Evolutionary conservation across 1,140 invertebrate species (phyloP).

Genomic region (Maniola jurtina): DNA sequence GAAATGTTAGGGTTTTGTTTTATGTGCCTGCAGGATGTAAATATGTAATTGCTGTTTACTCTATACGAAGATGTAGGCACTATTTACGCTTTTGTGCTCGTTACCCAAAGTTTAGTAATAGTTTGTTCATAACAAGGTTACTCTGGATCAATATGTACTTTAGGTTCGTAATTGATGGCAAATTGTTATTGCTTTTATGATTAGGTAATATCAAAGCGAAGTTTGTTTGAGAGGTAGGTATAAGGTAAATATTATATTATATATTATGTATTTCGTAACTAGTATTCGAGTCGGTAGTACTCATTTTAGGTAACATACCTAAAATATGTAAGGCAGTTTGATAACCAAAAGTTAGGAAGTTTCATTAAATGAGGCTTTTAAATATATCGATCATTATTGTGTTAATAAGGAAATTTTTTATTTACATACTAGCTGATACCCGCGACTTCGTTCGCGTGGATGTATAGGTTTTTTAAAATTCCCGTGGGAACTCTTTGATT

Average conservation of each 20-base stretch:
- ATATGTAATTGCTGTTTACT: not conserved
- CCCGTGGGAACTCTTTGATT: too few relatives aligned
- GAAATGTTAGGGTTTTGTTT: too few relatives aligned
- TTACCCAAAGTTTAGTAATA: constrained; percentile 5
- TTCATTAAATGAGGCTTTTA: too few relatives aligned
- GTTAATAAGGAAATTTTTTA: too few relatives aligned
- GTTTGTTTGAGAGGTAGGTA: not conserved
- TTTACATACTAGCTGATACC: too few relatives aligned
- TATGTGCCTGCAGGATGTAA: too few relatives aligned
- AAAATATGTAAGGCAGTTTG: not conserved
- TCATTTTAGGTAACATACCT: too few relatives aligned
- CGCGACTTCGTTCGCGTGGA: too few relatives aligned
- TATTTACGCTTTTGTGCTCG: not conserved
- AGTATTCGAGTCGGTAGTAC: too few relatives aligned
- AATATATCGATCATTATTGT: too few relatives aligned
- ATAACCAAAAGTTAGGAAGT: not conserved
- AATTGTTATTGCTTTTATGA: not conserved
- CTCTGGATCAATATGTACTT: not conserved
- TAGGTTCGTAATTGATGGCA: not conserved
- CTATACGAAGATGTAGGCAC: not conserved
- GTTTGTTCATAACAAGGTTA: constrained; percentile 6
- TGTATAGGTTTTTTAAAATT: too few relatives aligned
- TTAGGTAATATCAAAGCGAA: not conserved
- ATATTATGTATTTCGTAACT: not conserved
- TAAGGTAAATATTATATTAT: too few relatives aligned